Percentiles rank a stretch among this genome's conserved stretches.
Evolutionary conservation across 2,888 invertebrate species (phyloP).

Genomic region (Mythimna loreyi): DNA sequence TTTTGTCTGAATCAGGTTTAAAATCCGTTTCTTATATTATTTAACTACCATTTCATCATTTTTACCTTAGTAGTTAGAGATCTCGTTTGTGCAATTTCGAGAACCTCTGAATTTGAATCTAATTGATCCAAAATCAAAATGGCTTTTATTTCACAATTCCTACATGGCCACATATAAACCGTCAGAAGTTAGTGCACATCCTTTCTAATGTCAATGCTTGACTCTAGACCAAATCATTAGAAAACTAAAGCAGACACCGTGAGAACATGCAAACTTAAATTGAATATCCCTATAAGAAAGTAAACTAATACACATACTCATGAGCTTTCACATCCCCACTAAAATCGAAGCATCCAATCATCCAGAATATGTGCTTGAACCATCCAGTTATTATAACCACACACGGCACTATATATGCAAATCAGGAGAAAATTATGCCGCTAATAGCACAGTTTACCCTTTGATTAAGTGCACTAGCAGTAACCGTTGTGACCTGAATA

Average conservation of each 20-base stretch:
- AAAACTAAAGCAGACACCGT: slow-evolving; percentile 12
- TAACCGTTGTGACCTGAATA: slow-evolving; percentile 57
- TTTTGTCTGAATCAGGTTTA: background rate
- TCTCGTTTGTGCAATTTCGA: background rate
- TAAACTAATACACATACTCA: slow-evolving; percentile 24
- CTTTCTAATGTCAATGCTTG: background rate
- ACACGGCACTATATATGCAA: slow-evolving; percentile 75
- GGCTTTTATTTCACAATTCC: no score
- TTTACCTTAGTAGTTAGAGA: background rate
- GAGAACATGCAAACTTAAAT: slow-evolving; percentile 21
- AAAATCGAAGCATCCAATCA: slow-evolving; percentile 47
- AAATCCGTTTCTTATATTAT: background rate
- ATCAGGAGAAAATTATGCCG: slow-evolving; percentile 79
- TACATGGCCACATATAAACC: no score
- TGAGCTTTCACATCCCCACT: slow-evolving; percentile 53
- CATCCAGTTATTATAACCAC: slow-evolving; percentile 63
- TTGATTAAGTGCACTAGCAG: slow-evolving; percentile 71
- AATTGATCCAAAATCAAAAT: no score
- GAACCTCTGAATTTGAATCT: no score
- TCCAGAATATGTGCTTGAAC: slow-evolving; percentile 59
- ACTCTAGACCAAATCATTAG: slow-evolving; percentile 1
- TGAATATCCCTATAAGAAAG: slow-evolving; percentile 26
- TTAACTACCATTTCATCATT: background rate
- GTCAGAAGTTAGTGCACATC: no score
- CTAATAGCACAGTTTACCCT: slow-evolving; percentile 71